Evolutionary conservation across 2,888 invertebrate genomes (phyloP).

Genomic region (Hirtodrosophila cameraria): DNA sequence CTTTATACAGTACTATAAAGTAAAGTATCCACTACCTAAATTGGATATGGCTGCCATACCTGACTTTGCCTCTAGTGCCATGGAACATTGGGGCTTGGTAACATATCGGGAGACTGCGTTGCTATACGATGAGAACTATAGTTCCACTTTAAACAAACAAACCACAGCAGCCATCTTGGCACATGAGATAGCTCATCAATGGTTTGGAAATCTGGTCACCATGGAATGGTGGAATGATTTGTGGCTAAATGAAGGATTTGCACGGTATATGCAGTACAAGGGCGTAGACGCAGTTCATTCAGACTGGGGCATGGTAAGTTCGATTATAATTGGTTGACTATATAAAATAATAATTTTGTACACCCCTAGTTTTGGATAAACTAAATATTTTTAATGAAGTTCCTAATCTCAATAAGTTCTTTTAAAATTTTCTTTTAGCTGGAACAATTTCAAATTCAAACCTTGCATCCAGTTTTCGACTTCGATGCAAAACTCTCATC

Average conservation of each 20-base stretch:
- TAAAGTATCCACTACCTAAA: slow-evolving; percentile 95
- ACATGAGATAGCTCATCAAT: slow-evolving; percentile 98
- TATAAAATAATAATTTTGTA: too few relatives aligned
- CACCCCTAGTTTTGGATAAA: too few relatives aligned
- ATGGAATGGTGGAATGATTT: slow-evolving; percentile 97
- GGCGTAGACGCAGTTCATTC: slow-evolving; percentile 89
- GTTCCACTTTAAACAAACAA: slow-evolving; percentile 91
- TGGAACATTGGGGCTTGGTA: slow-evolving; percentile 98
- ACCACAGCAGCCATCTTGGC: slow-evolving; percentile 92
- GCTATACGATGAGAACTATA: slow-evolving; percentile 89
- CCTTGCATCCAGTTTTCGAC: slow-evolving; percentile 89
- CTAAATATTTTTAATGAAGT: not conserved
- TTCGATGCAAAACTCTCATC: slow-evolving; percentile 92
- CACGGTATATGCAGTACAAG: slow-evolving; percentile 94
- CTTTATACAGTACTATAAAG: slow-evolving; percentile 93
- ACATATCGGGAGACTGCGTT: slow-evolving; percentile 95
- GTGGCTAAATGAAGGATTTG: slow-evolving; percentile 97
- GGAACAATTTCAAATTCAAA: slow-evolving; percentile 90
- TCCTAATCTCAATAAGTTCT: not conserved
- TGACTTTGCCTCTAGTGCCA: slow-evolving; percentile 89
- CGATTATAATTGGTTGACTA: too few relatives aligned
- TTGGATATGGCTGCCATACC: slow-evolving; percentile 86
- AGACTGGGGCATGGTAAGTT: slow-evolving; percentile 91
- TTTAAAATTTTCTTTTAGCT: slow-evolving; percentile 86
- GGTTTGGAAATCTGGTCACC: slow-evolving; percentile 96